Conservation (phyloP, 92 coral and sea anemone genomes). For the Scolanthus callimorphus region DNA sequence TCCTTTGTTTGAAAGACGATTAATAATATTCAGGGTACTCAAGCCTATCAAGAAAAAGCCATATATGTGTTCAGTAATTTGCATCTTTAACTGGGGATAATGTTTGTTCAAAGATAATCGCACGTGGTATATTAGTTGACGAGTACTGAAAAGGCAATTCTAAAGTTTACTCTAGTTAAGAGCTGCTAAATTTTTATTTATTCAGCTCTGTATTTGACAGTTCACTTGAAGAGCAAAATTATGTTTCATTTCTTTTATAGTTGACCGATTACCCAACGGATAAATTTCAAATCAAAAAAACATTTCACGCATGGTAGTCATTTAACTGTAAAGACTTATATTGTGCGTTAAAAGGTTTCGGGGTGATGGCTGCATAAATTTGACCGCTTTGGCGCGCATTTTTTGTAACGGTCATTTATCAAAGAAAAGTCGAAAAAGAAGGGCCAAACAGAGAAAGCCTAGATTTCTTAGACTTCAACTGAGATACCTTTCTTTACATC, state of each 20-base stretch:
- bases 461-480: too few species aligned
- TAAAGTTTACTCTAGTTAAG: background rate
- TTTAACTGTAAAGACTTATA: slow-evolving; percentile 28
- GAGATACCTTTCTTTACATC: too few species aligned
- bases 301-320: too few species aligned
- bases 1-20: background rate
- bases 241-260: background rate
- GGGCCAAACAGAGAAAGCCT: too few species aligned
- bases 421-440: too few species aligned
- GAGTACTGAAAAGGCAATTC: background rate
- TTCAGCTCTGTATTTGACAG: too few species aligned
- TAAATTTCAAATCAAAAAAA: too few species aligned
- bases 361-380: too few species aligned
- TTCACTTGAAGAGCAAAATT: background rate
- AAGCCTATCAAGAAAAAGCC: slow-evolving; percentile 1
- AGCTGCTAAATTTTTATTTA: background rate
- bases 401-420: too few species aligned
- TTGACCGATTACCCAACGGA: background rate
- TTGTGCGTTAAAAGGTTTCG: too few species aligned
- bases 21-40: background rate
- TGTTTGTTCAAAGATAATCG: background rate
- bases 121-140: background rate
- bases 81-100: slow-evolving; percentile 2
- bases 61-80: background rate
- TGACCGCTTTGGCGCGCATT: too few species aligned